Evolutionary conservation across 2,797 vertebrate species (phyloP), one percentile per base, ranked within the genome.

Genomic region (Pangasius larnaudii): DNA sequence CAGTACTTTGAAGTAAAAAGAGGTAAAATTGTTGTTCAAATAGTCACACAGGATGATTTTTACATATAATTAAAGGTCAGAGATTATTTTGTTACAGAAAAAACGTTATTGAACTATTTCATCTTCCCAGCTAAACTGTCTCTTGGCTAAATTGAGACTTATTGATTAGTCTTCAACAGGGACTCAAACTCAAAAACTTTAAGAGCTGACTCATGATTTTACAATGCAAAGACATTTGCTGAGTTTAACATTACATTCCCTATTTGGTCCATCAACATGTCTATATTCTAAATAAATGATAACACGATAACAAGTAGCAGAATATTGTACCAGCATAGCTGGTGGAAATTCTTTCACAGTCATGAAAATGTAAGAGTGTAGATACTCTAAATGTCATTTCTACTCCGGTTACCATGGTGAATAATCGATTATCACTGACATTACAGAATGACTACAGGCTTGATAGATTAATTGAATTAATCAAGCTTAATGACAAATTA

Each of bases 401-500:
- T 77, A 86, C 58, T 61, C 69, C 63, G 67, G 94, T 95, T 94
- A 89, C 93, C 90, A 94, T 95, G 93, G 93, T 81, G 89, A 94
- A 92, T 94, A 95, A 95, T 94, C 93, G 88, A 94, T 94, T 95
- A 88, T 88, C 92, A 90, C 91, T 91, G 88, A 91, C 92, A 92
- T 94, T 91, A 92, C 86, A 89, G 91, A 94, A 94, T 93, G 81
- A 91, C 92, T 94, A 94, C 88, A 93, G 93, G 94, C 91, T 92
- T 93, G 89, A 93, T 84, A 92, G 94, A 95, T 95, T 92, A 95
- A 95, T 95, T 91, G 93, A 95, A 95, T 95, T 94, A 95, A 95
- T 95, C 94, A 94, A 79, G 90, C 91, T 91, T 96, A 96, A 96
- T 96, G 95, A 95, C 93, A 95, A 95, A 95, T 93, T 95, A 96